Evolutionary conservation across 2,113 vertebrate genomes (phyloP).

Genomic region (Saguinus imperator): DNA sequence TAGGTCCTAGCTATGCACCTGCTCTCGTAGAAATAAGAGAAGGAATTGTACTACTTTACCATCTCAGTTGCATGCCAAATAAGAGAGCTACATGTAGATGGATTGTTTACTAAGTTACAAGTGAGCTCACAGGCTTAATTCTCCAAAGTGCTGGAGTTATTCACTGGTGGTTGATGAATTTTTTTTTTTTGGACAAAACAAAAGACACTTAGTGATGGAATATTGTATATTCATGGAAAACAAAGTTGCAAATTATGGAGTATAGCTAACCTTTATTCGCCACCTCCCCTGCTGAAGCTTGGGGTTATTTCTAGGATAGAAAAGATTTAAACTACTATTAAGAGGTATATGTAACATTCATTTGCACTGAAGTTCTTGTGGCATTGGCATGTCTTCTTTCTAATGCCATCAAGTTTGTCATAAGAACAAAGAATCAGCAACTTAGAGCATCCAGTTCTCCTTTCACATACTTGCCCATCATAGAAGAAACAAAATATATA

Average conservation of each 20-base stretch:
- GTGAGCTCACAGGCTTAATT: not conserved
- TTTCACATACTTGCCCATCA: constrained; percentile 24
- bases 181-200: not conserved
- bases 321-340: constrained; percentile 71
- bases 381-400: constrained; percentile 51
- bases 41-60: not conserved
- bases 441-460: constrained; percentile 53
- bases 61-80: not conserved
- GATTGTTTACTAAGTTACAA: not conserved
- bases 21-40: not conserved
- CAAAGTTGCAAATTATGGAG: not conserved
- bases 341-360: constrained; percentile 67
- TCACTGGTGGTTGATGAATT: not conserved
- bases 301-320: constrained; percentile 8
- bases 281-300: not conserved
- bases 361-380: constrained; percentile 68
- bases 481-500: constrained; percentile 41
- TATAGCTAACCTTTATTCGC: constrained; percentile 10
- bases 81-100: constrained; percentile 16
- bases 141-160: no score
- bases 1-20: not conserved
- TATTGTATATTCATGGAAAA: no score
- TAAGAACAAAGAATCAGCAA: constrained; percentile 79
- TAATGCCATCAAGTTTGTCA: constrained; percentile 82
- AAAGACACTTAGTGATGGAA: not conserved